These are phyloP conservation scores for Genyomyrus donnyi DNA, from an alignment of 2,113 vertebrate species.

Conservation along the genomic window DNA sequence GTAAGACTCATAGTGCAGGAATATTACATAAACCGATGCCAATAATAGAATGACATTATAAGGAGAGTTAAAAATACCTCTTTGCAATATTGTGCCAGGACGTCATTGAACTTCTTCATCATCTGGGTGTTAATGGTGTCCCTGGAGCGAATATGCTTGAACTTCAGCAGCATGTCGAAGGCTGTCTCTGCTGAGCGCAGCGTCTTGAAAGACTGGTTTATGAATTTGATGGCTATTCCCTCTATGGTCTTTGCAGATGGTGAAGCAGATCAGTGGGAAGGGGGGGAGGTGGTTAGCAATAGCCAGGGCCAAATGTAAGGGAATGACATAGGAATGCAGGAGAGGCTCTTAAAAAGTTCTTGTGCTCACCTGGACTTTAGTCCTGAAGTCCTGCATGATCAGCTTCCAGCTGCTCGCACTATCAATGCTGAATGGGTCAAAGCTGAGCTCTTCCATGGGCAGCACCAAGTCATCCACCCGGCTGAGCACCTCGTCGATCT, in stretches of 20 bases:
- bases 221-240: slow-evolving; percentile 73
- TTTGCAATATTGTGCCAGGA: slow-evolving; percentile 78
- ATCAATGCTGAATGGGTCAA: slow-evolving; percentile 72
- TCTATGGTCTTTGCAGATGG: slow-evolving; percentile 69
- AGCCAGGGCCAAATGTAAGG: background rate
- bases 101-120: slow-evolving; percentile 78
- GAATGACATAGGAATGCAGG: background rate
- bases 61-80: slow-evolving; percentile 64
- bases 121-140: slow-evolving; percentile 75
- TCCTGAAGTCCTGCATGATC: slow-evolving; percentile 72
- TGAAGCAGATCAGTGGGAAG: background rate
- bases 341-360: background rate
- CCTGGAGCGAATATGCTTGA: slow-evolving; percentile 70
- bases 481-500: slow-evolving; percentile 65
- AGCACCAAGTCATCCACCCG: slow-evolving; percentile 66
- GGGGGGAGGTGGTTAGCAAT: background rate
- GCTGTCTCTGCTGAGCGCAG: slow-evolving; percentile 80
- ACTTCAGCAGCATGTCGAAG: slow-evolving; percentile 82
- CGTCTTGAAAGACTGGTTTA: slow-evolving; percentile 80
- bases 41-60: background rate
- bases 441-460: slow-evolving; percentile 67
- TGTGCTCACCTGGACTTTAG: slow-evolving; percentile 64
- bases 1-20: background rate
- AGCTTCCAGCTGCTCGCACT: slow-evolving; percentile 67
- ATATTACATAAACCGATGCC: background rate